A percentile compares a stretch with the other conserved stretches of the same genome.
phyloP scores from a whole-genome alignment of 2,113 vertebrate genomes.

The Neofelis nebulosa region DNA sequence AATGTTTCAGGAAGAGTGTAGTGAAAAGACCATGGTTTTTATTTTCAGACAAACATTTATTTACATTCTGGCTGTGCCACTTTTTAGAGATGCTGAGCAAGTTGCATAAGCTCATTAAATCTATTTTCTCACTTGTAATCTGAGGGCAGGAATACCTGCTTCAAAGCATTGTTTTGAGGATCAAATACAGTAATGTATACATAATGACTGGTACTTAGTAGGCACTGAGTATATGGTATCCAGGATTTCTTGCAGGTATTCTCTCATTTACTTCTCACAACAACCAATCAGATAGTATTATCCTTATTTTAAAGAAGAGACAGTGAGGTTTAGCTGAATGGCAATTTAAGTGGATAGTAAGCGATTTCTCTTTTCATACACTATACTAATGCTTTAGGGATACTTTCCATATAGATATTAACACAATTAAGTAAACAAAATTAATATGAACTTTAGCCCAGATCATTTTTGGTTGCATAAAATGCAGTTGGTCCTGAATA shows the following conservation, averaged over 20 bases:
- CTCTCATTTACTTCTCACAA: background rate
- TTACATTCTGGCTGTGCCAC: background rate
- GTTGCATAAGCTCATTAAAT: background rate
- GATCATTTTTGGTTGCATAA: background rate
- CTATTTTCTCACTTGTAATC: background rate
- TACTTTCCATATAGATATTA: background rate
- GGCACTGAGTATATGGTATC: background rate
- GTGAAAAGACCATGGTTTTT: background rate
- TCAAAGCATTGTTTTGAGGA: background rate
- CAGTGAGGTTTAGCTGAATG: background rate
- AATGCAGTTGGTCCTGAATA: background rate
- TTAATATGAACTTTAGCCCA: background rate
- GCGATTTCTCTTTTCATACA: background rate
- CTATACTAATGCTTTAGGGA: background rate
- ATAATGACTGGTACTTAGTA: background rate
- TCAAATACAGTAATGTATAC: background rate
- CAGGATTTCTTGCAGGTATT: background rate
- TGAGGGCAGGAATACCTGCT: background rate
- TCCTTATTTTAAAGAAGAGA: conserved; percentile 39
- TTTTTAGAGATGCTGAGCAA: background rate
- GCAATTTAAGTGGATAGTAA: background rate
- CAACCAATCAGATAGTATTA: background rate
- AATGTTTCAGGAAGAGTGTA: background rate
- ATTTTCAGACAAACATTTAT: background rate
- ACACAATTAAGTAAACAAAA: conserved; percentile 29